These are phyloP conservation scores for Anodontia alba DNA, from an alignment of 2,888 invertebrate species.

Conservation along the genomic window DNA sequence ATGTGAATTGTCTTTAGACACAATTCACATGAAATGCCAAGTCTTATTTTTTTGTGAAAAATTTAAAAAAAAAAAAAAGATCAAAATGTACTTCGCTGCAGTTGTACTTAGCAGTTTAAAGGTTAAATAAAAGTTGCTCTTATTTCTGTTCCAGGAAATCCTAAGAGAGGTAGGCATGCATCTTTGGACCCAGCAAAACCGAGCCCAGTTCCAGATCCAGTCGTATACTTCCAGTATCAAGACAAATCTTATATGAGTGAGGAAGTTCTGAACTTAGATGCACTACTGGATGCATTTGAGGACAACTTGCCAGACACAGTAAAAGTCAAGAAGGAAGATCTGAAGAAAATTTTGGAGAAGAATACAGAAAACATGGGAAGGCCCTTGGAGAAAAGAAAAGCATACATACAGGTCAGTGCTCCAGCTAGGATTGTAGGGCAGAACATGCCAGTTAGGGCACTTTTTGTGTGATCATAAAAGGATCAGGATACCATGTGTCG, in stretches of 20 bases:
- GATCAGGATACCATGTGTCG: neutral
- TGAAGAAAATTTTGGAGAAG: slow-evolving; percentile 56
- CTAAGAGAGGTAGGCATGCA: slow-evolving; percentile 41
- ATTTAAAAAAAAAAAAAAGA: no score
- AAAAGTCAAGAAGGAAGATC: slow-evolving; percentile 45
- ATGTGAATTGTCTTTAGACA: no score
- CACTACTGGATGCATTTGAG: slow-evolving; percentile 50
- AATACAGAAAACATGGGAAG: slow-evolving; percentile 55
- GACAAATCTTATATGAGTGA: slow-evolving; percentile 39
- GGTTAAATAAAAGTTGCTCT: no score
- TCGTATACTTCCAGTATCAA: slow-evolving; percentile 49
- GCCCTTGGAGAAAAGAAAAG: slow-evolving; percentile 36
- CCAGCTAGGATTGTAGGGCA: no score
- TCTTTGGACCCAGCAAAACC: neutral
- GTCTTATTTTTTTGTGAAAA: no score
- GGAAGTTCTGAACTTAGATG: slow-evolving; percentile 43
- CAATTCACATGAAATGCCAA: no score
- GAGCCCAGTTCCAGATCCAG: slow-evolving; percentile 47
- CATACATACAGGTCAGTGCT: neutral
- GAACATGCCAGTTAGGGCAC: no score
- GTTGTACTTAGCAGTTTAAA: no score
- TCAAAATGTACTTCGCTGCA: no score
- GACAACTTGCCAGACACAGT: slow-evolving; percentile 34
- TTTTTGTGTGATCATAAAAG: neutral
- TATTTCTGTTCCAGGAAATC: slow-evolving; percentile 45